phyloP scores from a whole-genome alignment of 2,797 vertebrate species.

The Muraenolepis orangiensis region DNA sequence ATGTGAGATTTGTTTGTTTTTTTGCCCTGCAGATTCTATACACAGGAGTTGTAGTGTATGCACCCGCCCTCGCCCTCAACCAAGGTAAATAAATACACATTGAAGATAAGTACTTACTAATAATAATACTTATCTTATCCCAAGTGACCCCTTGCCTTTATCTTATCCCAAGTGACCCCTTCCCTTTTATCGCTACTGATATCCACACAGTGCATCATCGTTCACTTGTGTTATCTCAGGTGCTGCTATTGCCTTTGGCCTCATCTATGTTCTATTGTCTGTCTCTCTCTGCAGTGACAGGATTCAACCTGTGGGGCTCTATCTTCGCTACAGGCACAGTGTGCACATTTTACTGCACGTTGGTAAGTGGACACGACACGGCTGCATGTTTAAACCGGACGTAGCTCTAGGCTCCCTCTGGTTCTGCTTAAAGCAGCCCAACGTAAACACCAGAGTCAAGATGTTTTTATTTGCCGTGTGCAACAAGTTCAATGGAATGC shows the following conservation, averaged over 20 bases:
- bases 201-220: background rate
- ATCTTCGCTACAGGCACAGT: slow-evolving; percentile 81
- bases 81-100: slow-evolving; percentile 72
- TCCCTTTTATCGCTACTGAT: background rate
- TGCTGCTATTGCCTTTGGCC: background rate
- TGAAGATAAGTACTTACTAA: background rate
- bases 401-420: slow-evolving; percentile 27
- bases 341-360: slow-evolving; percentile 82
- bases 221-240: background rate
- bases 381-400: slow-evolving; percentile 11
- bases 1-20: background rate
- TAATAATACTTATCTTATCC: too few relatives aligned
- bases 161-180: background rate
- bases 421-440: slow-evolving; percentile 24
- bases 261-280: background rate
- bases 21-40: slow-evolving; percentile 76
- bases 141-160: background rate
- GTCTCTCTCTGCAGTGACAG: slow-evolving; percentile 70
- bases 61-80: slow-evolving; percentile 84
- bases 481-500: too few relatives aligned
- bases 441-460: too few relatives aligned
- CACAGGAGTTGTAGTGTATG: slow-evolving; percentile 83
- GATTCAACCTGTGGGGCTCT: slow-evolving; percentile 81
- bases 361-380: slow-evolving; percentile 68
- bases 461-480: too few relatives aligned